Percentiles rank a stretch among this genome's conserved stretches.
phyloP scores from a whole-genome alignment of 2,888 invertebrate species.

The Leuctra nigra region DNA sequence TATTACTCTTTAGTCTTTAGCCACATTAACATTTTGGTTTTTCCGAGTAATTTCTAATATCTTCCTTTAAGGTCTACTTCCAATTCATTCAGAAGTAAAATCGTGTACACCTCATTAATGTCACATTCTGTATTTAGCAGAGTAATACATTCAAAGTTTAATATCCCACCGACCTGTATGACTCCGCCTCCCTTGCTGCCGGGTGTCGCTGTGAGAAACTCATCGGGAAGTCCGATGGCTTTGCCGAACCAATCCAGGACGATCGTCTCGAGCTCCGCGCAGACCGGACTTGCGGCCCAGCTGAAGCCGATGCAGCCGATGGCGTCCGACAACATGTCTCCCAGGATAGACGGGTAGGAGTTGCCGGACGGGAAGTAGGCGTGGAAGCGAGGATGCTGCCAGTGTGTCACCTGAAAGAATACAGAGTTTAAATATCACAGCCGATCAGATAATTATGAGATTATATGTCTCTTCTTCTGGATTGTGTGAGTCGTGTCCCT shows the following conservation, averaged over 20 bases:
- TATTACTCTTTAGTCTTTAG: too few species aligned
- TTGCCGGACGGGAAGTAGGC: constrained; percentile 61
- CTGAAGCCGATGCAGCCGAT: constrained; percentile 57
- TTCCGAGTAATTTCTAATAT: too few species aligned
- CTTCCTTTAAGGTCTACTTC: too few species aligned
- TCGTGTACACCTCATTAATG: too few species aligned
- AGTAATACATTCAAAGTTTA: too few species aligned
- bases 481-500: too few species aligned
- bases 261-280: constrained; percentile 78
- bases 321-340: constrained; percentile 54
- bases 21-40: too few species aligned
- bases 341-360: constrained; percentile 55
- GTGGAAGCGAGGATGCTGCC: constrained; percentile 59
- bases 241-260: constrained; percentile 77
- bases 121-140: too few species aligned
- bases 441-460: too few species aligned
- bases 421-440: too few species aligned
- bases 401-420: constrained; percentile 53
- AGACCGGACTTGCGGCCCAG: constrained; percentile 76
- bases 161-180: constrained; percentile 50
- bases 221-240: constrained; percentile 64
- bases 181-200: constrained; percentile 68
- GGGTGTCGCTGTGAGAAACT: constrained; percentile 51
- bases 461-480: too few species aligned
- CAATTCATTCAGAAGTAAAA: too few species aligned